These are phyloP conservation scores for Bubo blakistoni DNA, from an alignment of 2,113 vertebrate species.

Conservation along the genomic window DNA sequence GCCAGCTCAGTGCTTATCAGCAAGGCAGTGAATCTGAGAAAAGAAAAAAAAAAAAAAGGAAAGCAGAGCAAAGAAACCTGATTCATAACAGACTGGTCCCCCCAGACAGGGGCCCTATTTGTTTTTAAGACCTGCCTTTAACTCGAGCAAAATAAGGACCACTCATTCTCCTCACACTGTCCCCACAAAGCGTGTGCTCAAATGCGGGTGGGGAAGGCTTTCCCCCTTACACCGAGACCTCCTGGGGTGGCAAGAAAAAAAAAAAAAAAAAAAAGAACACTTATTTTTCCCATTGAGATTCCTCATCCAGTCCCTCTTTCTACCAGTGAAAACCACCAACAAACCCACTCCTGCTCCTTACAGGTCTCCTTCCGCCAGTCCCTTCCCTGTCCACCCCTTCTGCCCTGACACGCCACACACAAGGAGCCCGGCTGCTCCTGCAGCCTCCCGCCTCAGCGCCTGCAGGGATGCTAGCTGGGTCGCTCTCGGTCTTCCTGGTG, in stretches of 20 bases:
- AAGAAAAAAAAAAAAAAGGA: background rate
- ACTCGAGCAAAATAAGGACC: background rate
- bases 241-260: background rate
- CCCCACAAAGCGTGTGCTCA: background rate
- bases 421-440: background rate
- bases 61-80: background rate
- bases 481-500: background rate
- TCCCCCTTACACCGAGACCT: background rate
- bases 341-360: background rate
- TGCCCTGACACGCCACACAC: fast-evolving
- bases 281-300: background rate
- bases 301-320: background rate
- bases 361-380: background rate
- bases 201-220: background rate
- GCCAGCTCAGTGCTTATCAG: background rate
- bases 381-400: background rate
- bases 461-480: background rate
- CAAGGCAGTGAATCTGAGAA: background rate
- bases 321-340: background rate
- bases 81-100: background rate
- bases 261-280: background rate
- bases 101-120: background rate
- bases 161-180: background rate
- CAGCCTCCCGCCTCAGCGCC: background rate
- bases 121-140: background rate